Base-by-base conservation (phyloP, 1,140 invertebrate genomes). In the Drosophila pectinifera region DNA sequence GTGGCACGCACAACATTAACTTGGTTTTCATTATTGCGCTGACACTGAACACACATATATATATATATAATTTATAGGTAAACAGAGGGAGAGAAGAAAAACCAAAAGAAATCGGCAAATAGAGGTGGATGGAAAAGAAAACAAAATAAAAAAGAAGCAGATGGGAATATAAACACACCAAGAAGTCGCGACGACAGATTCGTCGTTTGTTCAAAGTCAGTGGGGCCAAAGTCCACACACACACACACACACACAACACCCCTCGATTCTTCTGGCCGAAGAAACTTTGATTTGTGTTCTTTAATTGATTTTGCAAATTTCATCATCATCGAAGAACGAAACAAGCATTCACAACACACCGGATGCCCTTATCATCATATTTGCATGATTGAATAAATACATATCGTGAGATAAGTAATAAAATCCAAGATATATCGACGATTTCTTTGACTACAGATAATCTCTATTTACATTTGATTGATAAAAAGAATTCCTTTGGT, bases 61-160 rank as follows among this genome's bases (percentile, higher is more conserved):
- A 42, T 22, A 65, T 18, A 67, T 77, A 63, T 63, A 56, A 64
- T 63, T 70, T 64, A 75, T 80, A 55, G 57, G 63, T 80, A 79
- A 79, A 79, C 76, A 78, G 31, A 56, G 28, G 56, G 54, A 51
- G 5, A 31, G 10, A 31, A 62, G 54, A 51, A 10, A 31, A 31
- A 31, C 10, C 10, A 31, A 28, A 48, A 49, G n/a, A 55, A 69
- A 69, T 69, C 49, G 16, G 61, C 45, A 68, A 24, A 67, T 16
- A 49, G 28, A 49, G 18, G 22, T 20, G 55, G 20, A 16, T 38
- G 26, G 59, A 49, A 55, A 31, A 28, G 38, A 39, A 41, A 5
- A 16, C 8, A 16, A 18, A 3, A 28, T 14, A 36, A n/a, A 38
- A 16, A 18, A 41, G 31, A 26, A 49, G 38, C 24, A 55, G 31